These are phyloP conservation scores for Myrmecobius fasciatus DNA, from an alignment of 2,113 vertebrate species.

Conservation along the genomic window DNA sequence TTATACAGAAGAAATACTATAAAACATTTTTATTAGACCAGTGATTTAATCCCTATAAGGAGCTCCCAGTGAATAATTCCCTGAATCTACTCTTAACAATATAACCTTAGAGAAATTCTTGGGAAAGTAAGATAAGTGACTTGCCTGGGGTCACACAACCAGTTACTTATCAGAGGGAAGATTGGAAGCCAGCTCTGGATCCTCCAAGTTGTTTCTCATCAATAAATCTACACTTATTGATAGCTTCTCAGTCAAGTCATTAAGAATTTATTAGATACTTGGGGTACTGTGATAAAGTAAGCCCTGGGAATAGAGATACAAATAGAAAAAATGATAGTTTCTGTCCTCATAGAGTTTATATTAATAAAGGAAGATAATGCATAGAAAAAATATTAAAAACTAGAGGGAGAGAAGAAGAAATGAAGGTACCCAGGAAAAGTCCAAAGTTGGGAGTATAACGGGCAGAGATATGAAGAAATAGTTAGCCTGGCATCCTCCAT, in stretches of 20 bases:
- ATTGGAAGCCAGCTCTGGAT: neutral
- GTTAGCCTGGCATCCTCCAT: neutral
- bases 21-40: conserved; percentile 24
- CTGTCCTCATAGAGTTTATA: neutral
- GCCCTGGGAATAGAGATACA: neutral
- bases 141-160: neutral
- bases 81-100: neutral
- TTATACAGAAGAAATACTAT: conserved; percentile 28
- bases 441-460: neutral
- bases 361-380: neutral
- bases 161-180: neutral
- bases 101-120: neutral
- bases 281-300: neutral
- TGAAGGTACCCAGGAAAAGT: neutral
- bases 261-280: neutral
- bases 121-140: neutral
- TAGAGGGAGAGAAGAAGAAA: neutral
- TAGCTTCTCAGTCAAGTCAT: neutral
- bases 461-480: neutral
- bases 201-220: neutral
- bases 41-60: neutral
- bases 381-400: neutral
- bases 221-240: neutral
- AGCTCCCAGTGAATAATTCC: neutral
- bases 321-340: neutral